These are phyloP conservation scores for Agrilus planipennis DNA, from an alignment of 1,140 invertebrate genomes.

Conservation along the genomic window DNA sequence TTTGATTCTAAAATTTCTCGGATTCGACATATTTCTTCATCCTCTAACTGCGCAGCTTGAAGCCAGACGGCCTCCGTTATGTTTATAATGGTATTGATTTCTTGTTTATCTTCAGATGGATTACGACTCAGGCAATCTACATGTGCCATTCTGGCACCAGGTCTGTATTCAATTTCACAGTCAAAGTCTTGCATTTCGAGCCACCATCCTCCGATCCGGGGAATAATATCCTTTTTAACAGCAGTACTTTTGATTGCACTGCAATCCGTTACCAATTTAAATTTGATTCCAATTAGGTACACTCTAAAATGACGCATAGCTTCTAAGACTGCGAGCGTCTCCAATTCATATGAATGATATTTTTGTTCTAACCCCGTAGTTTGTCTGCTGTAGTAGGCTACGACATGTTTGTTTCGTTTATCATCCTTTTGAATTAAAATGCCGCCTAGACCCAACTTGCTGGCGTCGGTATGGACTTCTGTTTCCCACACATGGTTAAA, in stretches of 20 bases:
- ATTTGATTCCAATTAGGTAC: slow-evolving; percentile 1
- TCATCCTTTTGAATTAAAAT: slow-evolving; percentile 4
- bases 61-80: neutral
- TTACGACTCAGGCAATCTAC: neutral
- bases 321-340: slow-evolving; percentile 9
- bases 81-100: neutral
- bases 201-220: neutral
- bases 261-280: slow-evolving; percentile 5
- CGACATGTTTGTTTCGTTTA: neutral
- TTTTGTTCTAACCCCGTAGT: neutral
- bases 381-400: slow-evolving; percentile 4
- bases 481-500: neutral
- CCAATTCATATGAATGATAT: slow-evolving; percentile 22
- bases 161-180: neutral
- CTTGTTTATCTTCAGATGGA: neutral
- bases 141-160: neutral
- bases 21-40: too few species aligned
- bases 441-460: slow-evolving; percentile 1
- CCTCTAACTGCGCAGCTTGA: neutral
- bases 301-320: too few species aligned
- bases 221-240: neutral
- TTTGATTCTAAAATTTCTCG: too few species aligned
- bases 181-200: too few species aligned
- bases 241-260: neutral
- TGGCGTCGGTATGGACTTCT: slow-evolving; percentile 4